A percentile compares a stretch with the other conserved stretches of the same genome.
Conservation (phyloP, 2,797 vertebrate species). For the Scleropages formosus region DNA sequence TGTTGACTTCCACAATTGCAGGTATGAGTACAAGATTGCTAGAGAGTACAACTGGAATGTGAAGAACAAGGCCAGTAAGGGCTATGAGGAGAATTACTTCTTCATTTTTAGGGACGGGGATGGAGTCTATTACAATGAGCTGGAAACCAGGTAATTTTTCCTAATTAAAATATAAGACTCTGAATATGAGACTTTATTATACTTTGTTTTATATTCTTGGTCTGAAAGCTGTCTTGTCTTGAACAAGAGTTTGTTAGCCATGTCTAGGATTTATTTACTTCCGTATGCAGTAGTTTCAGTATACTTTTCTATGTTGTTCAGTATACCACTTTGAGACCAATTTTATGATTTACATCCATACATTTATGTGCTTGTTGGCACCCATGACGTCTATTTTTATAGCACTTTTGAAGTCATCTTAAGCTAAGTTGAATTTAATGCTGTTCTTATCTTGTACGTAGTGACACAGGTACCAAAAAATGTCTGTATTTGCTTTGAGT, state of each 20-base stretch:
- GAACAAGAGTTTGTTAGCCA: too few species aligned
- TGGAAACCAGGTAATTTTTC: constrained; percentile 81
- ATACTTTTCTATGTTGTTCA: too few species aligned
- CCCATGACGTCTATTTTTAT: not conserved
- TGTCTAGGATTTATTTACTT: too few species aligned
- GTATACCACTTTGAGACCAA: too few species aligned
- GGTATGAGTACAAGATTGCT: constrained; percentile 94
- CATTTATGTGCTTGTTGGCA: too few species aligned
- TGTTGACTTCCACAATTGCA: constrained; percentile 43
- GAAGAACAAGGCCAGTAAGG: constrained; percentile 97
- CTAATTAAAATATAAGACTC: not conserved
- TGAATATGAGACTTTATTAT: not conserved
- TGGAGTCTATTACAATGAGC: constrained; percentile 92
- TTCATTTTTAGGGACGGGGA: constrained; percentile 93
- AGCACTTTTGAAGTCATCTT: too few species aligned
- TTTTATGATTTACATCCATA: too few species aligned
- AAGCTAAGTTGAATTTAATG: too few species aligned
- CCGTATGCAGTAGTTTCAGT: not conserved
- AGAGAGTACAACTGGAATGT: constrained; percentile 97
- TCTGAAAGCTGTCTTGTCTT: too few species aligned
- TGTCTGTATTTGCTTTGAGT: too few species aligned
- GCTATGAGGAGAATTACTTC: constrained; percentile 96
- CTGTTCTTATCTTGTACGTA: too few species aligned
- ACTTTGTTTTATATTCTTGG: not conserved
- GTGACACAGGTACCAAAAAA: too few species aligned